Base-by-base conservation (phyloP, 2,113 vertebrate genomes). In the Ranitomeya variabilis region DNA sequence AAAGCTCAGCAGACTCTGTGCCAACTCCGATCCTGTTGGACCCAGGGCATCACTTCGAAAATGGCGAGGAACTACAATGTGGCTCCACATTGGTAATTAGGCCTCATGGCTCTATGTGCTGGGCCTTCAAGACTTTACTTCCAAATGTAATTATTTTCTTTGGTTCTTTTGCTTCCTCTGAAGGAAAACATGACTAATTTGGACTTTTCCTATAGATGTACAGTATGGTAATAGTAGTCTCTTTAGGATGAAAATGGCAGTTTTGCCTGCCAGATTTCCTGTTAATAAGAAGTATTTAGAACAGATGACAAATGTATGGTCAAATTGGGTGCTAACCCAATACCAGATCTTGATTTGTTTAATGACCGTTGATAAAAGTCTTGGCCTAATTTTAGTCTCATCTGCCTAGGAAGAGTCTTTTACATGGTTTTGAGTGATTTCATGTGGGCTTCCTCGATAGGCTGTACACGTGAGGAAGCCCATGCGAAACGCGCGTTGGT, bases 141-240 rank as follows among this genome's bases (percentile, higher is more conserved):
- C 76, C 62, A 62, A 87, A 69, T 80, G 69, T 80, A 80, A 80
- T 80, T 69, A 87, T 87, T 87, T 87, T 77, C 86, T 52, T 87
- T 87, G 76, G 86, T 87, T 16, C 77, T 69, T 80, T 80, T 66
- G 21, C 77, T 87, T 87, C 86, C 76, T 80, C 23, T 19, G 26
- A 52, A 80, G 86, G 77, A 87, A 87, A 87, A 64, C 86, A 69
- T 62, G 51, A 19, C 19, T 80, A 69, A 87, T 71, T 79, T 66
- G 62, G 62, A 23, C 62, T 80, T 80, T 80, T 87, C 86, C 86
- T 80, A 67, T 80, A 80, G 86, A 80, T 57, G 60, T 80, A 69
- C 86, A 52, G 62, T 67, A 55, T 26, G 62, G 69, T 87, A 80
- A 86, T 79, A 15, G 55, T 12, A 64, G 52, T 12, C 37, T 76